phyloP scores from a whole-genome alignment of 2,113 vertebrate genomes.

The Turnix velox region DNA sequence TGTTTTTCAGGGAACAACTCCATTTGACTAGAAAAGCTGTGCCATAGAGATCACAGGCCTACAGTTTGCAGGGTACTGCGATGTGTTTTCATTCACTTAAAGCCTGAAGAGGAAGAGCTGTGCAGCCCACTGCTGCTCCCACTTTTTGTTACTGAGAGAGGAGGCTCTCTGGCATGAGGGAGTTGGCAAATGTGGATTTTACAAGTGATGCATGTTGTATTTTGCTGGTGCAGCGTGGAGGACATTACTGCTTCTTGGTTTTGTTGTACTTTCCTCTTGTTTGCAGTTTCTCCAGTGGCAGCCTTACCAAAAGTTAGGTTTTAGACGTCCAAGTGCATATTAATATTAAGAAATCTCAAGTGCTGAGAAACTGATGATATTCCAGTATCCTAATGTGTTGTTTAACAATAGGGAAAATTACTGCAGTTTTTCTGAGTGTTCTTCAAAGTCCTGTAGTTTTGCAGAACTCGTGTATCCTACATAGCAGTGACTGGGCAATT shows the following conservation, averaged over 20 bases:
- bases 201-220: accelerated
- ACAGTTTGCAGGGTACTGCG: neutral
- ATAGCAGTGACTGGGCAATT: neutral
- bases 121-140: neutral
- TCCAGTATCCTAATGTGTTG: neutral
- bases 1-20: neutral
- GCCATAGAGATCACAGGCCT: neutral
- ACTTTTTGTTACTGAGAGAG: neutral
- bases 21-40: neutral
- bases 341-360: neutral
- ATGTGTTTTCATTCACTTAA: neutral
- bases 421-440: neutral
- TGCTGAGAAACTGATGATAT: neutral
- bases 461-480: neutral
- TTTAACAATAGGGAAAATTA: neutral
- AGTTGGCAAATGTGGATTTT: neutral
- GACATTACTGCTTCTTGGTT: neutral
- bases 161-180: neutral
- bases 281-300: neutral
- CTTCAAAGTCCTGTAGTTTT: neutral
- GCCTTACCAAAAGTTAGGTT: neutral
- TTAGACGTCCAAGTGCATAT: neutral
- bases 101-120: neutral
- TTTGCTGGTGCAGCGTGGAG: neutral
- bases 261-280: neutral